A percentile compares a stretch with the other conserved stretches of the same genome.
Evolutionary conservation across 1,140 invertebrate genomes (phyloP).

Genomic region (Aphelinus certus): DNA sequence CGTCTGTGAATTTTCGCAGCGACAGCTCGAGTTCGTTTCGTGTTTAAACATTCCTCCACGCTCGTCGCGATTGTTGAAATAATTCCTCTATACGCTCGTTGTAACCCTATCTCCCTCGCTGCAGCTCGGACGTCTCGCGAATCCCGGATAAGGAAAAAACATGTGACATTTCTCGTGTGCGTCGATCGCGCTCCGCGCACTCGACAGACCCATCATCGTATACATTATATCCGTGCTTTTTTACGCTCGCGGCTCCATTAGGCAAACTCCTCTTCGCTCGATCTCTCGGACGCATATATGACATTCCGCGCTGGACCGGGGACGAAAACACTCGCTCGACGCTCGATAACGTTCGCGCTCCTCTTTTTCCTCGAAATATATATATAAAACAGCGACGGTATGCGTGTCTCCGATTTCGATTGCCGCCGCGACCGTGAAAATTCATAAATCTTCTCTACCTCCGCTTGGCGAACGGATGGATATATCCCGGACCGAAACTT

Average conservation of each 20-base stretch:
- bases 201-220: too few species aligned
- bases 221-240: too few species aligned
- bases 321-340: neutral
- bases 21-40: constrained; percentile 34
- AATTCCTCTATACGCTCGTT: constrained; percentile 40
- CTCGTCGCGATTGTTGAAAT: constrained; percentile 38
- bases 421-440: too few species aligned
- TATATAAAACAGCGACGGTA: too few species aligned
- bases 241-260: too few species aligned
- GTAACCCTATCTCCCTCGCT: constrained; percentile 28
- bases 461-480: too few species aligned
- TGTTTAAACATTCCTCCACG: constrained; percentile 48
- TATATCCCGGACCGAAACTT: too few species aligned
- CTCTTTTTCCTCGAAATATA: too few species aligned
- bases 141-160: constrained; percentile 24
- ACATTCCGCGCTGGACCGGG: too few species aligned
- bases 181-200: neutral
- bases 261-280: neutral
- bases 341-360: neutral
- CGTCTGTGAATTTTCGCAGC: neutral
- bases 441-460: too few species aligned
- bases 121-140: neutral
- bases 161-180: neutral
- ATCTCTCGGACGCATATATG: neutral
- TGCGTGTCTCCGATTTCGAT: too few species aligned